Evolutionary conservation across 2,797 vertebrate species (phyloP).

Genomic region (Microhierax caerulescens): DNA sequence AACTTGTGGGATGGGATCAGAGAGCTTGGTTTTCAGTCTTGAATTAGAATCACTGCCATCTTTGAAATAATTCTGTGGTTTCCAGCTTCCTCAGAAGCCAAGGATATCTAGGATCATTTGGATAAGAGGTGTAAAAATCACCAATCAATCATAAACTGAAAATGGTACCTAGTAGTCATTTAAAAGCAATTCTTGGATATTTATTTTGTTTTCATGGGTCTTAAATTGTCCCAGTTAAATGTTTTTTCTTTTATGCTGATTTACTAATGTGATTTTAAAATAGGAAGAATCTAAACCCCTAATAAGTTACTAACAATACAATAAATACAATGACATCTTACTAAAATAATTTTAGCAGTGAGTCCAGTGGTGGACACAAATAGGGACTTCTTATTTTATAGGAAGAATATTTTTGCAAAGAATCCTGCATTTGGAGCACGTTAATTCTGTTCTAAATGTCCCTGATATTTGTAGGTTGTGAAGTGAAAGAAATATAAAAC

Average conservation of each 20-base stretch:
- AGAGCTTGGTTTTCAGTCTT: neutral
- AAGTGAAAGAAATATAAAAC: neutral
- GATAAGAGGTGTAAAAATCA: neutral
- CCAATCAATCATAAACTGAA: neutral
- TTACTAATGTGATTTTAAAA: neutral
- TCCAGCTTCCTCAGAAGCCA: neutral
- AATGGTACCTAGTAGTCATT: neutral
- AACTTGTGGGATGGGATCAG: neutral
- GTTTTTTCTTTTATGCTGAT: neutral
- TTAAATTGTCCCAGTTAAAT: neutral
- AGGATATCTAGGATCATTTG: neutral
- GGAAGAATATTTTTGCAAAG: neutral
- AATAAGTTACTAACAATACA: neutral
- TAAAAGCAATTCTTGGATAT: neutral
- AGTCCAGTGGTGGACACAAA: neutral
- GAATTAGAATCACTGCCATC: neutral
- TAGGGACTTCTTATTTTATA: neutral
- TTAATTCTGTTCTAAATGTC: neutral
- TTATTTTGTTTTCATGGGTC: neutral
- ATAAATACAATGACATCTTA: neutral
- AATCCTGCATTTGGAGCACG: neutral
- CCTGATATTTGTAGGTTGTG: neutral
- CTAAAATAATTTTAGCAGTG: neutral
- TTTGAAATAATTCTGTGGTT: neutral
- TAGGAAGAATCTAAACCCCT: neutral